phyloP scores from a whole-genome alignment of 2,797 vertebrate genomes.

The Artibeus lituratus region DNA sequence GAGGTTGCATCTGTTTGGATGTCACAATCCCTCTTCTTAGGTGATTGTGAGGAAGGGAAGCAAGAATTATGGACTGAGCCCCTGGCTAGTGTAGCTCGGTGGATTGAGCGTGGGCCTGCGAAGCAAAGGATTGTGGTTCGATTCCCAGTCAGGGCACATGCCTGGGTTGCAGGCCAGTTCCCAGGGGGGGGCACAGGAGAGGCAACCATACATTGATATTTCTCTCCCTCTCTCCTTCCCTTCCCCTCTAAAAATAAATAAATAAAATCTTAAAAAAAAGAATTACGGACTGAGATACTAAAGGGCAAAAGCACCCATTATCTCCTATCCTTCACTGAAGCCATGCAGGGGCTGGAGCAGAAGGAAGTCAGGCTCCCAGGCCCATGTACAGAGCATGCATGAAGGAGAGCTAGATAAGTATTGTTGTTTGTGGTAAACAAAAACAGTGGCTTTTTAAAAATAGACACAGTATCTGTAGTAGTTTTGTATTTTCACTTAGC shows the following conservation, averaged over 20 bases:
- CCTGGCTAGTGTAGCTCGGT: too few relatives aligned
- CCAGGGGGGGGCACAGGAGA: too few relatives aligned
- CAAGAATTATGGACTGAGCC: too few relatives aligned
- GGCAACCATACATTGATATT: too few relatives aligned
- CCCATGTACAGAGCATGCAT: fast-evolving
- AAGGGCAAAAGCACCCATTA: too few relatives aligned
- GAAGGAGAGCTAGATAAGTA: background rate
- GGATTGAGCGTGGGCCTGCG: too few relatives aligned
- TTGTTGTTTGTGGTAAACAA: background rate
- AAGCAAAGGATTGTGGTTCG: too few relatives aligned
- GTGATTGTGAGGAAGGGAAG: background rate
- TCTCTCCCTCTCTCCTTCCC: too few relatives aligned
- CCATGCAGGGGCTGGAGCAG: fast-evolving
- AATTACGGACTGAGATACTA: background rate
- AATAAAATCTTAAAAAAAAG: too few relatives aligned
- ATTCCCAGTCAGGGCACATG: too few relatives aligned
- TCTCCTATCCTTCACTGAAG: background rate
- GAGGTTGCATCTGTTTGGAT: background rate
- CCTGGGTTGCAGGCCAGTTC: too few relatives aligned
- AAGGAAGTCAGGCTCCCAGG: background rate
- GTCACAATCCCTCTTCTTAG: background rate
- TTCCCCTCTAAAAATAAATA: too few relatives aligned
- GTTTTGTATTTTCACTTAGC: background rate
- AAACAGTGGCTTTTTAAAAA: background rate
- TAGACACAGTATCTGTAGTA: background rate